Conservation (phyloP, 1,140 invertebrate species). For the Chrysoperla carnea region DNA sequence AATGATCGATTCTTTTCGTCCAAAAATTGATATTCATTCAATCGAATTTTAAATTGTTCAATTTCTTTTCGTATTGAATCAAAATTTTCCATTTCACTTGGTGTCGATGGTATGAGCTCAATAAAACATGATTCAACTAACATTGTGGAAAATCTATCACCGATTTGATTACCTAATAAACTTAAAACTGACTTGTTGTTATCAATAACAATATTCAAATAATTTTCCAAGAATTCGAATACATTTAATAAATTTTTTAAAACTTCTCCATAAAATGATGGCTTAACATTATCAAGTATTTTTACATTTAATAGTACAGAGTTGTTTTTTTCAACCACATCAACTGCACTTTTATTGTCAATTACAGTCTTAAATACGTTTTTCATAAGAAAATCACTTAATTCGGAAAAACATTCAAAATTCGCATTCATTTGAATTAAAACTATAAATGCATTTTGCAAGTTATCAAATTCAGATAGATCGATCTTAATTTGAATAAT, state of each 20-base stretch:
- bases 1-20: slow-evolving; percentile 27
- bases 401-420: slow-evolving; percentile 17
- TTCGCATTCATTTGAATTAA: slow-evolving; percentile 26
- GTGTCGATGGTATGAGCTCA: slow-evolving; percentile 54
- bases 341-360: slow-evolving; percentile 26
- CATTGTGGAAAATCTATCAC: slow-evolving; percentile 38
- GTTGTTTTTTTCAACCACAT: slow-evolving; percentile 19
- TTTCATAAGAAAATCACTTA: slow-evolving; percentile 30
- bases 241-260: slow-evolving; percentile 38
- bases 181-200: slow-evolving; percentile 34
- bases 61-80: slow-evolving; percentile 40
- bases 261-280: slow-evolving; percentile 33
- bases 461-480: slow-evolving; percentile 7
- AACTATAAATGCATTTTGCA: slow-evolving; percentile 27
- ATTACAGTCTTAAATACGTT: slow-evolving; percentile 34
- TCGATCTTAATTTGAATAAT: too few relatives aligned
- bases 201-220: slow-evolving; percentile 31
- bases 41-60: slow-evolving; percentile 42
- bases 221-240: slow-evolving; percentile 36
- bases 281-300: slow-evolving; percentile 23
- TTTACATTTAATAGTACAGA: slow-evolving; percentile 25
- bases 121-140: slow-evolving; percentile 58
- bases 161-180: slow-evolving; percentile 39
- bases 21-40: slow-evolving; percentile 39
- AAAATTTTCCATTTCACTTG: slow-evolving; percentile 47